These are phyloP conservation scores for Apis cerana DNA, from an alignment of 1,140 invertebrate genomes.

Conservation along the genomic window DNA sequence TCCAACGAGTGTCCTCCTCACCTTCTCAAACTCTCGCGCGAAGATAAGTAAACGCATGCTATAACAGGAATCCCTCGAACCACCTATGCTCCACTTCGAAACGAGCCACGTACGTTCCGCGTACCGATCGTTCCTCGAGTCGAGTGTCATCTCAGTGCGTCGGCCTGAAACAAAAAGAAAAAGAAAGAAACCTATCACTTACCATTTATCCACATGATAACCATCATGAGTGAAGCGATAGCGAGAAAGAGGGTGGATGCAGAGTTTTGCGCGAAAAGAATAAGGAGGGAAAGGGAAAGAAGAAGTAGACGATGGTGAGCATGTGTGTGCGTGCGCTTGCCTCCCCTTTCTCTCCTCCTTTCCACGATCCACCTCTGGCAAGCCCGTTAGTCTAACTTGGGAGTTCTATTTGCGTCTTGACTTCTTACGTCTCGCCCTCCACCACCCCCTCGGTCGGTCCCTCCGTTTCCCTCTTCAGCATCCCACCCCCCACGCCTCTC, in stretches of 20 bases:
- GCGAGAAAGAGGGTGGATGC: constrained; percentile 27
- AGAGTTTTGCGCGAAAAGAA: background rate
- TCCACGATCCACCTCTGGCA: constrained; percentile 71
- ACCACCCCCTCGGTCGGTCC: constrained; percentile 26
- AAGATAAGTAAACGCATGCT: constrained; percentile 11
- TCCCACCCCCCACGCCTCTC: constrained; percentile 26
- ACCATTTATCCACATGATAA: background rate
- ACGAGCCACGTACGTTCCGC: background rate
- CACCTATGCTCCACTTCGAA: background rate
- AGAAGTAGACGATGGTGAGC: constrained; percentile 67
- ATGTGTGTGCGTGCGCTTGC: constrained; percentile 53
- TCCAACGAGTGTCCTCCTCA: background rate
- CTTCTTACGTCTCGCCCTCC: constrained; percentile 73
- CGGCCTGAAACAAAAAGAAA: background rate
- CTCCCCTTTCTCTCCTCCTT: constrained; percentile 57
- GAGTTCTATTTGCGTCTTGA: constrained; percentile 79
- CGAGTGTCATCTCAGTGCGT: background rate
- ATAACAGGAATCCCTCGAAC: constrained; percentile 1
- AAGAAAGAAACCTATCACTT: background rate
- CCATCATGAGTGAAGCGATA: constrained; percentile 16
- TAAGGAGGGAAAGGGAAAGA: constrained; percentile 47
- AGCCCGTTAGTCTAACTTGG: constrained; percentile 80
- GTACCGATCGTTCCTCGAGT: background rate
- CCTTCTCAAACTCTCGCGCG: background rate
- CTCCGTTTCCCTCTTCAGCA: constrained; percentile 60